These are phyloP conservation scores for Etheostoma perlongum DNA, from an alignment of 2,797 vertebrate genomes.

Conservation along the genomic window DNA sequence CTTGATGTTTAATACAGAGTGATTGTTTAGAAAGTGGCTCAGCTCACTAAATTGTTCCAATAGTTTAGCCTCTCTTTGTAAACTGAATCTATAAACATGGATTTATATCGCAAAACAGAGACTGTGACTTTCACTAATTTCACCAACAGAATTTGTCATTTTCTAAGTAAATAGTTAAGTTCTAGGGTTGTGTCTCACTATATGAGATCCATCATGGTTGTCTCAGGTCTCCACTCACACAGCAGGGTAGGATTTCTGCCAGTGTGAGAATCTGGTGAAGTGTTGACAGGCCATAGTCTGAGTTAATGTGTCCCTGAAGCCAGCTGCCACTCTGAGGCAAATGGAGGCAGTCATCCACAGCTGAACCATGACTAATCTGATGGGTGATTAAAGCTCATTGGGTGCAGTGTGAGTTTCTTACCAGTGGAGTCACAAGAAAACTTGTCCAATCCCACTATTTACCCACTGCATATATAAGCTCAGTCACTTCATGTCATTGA, in stretches of 20 bases:
- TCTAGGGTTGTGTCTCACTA: constrained; percentile 12
- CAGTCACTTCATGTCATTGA: constrained; percentile 15
- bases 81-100: background rate
- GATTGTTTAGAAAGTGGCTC: constrained; percentile 34
- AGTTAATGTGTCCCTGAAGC: constrained; percentile 81
- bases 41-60: constrained; percentile 12
- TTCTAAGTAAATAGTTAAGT: constrained; percentile 14
- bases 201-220: constrained; percentile 35
- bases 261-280: constrained; percentile 71
- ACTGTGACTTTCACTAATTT: background rate
- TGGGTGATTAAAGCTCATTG: constrained; percentile 73
- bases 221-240: constrained; percentile 43
- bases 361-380: constrained; percentile 78
- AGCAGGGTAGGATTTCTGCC: constrained; percentile 67
- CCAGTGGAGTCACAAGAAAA: constrained; percentile 30
- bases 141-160: constrained; percentile 6
- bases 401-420: constrained; percentile 39
- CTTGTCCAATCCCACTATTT: background rate
- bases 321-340: constrained; percentile 77
- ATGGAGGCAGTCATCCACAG: constrained; percentile 75
- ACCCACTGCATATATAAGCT: background rate
- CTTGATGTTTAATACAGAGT: constrained; percentile 36
- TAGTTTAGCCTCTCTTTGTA: constrained; percentile 10
- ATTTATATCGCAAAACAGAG: constrained; percentile 7
- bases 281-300: constrained; percentile 76